Percentiles rank a stretch among this genome's conserved stretches.
phyloP scores from a whole-genome alignment of 2,888 invertebrate species.

The Aporophyla nigra region DNA sequence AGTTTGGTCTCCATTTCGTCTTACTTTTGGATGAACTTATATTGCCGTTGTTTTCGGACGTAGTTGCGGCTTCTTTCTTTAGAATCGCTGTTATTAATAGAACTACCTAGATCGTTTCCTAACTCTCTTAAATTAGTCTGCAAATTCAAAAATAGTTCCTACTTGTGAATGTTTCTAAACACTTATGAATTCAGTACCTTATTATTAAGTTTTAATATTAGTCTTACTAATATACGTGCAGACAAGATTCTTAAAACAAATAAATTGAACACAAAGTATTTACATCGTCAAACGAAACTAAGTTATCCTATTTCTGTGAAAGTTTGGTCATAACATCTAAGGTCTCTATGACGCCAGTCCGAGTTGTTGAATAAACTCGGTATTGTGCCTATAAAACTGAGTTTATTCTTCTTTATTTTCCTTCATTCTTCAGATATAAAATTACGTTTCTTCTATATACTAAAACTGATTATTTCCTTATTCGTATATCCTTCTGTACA shows the following conservation, averaged over 20 bases:
- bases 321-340: conserved; percentile 40
- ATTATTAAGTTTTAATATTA: neutral
- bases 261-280: conserved; percentile 9
- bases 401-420: conserved; percentile 37
- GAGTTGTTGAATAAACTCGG: too few relatives aligned
- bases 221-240: neutral
- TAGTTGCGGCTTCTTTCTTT: neutral
- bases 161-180: neutral
- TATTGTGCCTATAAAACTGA: conserved; percentile 5
- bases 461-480: conserved; percentile 6
- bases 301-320: conserved; percentile 45
- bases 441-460: conserved; percentile 15
- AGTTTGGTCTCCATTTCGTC: neutral
- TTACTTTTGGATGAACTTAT: neutral
- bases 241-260: conserved; percentile 16
- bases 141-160: neutral
- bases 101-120: neutral
- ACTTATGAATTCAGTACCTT: neutral
- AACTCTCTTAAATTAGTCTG: neutral
- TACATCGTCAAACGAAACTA: conserved; percentile 39
- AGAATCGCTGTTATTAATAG: neutral
- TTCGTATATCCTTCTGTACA: neutral
- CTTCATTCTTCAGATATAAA: conserved; percentile 7
- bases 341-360: conserved; percentile 24
- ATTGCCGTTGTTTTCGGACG: neutral